Evolutionary conservation across 2,888 invertebrate species (phyloP), one percentile per base, ranked within the genome.

Genomic region (Acanthosoma haemorrhoidale): DNA sequence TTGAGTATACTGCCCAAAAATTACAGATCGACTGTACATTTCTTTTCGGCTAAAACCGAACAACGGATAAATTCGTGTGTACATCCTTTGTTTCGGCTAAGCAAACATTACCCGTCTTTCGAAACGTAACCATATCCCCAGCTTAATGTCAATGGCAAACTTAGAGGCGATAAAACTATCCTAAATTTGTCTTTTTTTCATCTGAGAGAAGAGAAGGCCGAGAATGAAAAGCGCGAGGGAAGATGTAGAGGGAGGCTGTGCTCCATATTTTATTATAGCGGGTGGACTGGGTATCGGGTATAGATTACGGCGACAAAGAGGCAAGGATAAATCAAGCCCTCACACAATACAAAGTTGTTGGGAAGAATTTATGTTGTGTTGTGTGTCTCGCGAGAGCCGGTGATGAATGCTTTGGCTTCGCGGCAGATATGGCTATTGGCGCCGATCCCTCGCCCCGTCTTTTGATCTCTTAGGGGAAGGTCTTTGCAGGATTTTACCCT

Each of bases 381-480:
- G 64, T 41, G 41, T 61, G 61, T 51, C 51, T 51, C 29, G 51
- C 25, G 51, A 21, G 51, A 21, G 18, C 15, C 29, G 38, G 41
- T 64, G 64, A 64, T 64, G 64, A 64, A 64, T 64, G 64, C 64
- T 31, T 64, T 64, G 64, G 64, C 64, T 64, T 64, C 64, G 41
- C 64, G 38, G 38, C 41, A 64, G 64, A 64, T 41, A 41, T 64
- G 64, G 64, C 64, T 29, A 41, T 64, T 41, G 64, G 64, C 64
- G 64, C 64, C 64, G 18, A 15, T 29, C 31, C 38, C 64, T 25
- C 64, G 41, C 39, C 64, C 64, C 51, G 21, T 51, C 29, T 64
- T 39, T 64, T 64, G 39, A 41, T 64, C 34, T 21, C 64, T 41
- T 51, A n/a, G 29, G 51, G 8, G 51, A 29, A 51, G n/a, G n/a